Evolutionary conservation across 53 echinoderm and acorn worm species (phyloP).

Genomic region (Arbacia lixula): DNA sequence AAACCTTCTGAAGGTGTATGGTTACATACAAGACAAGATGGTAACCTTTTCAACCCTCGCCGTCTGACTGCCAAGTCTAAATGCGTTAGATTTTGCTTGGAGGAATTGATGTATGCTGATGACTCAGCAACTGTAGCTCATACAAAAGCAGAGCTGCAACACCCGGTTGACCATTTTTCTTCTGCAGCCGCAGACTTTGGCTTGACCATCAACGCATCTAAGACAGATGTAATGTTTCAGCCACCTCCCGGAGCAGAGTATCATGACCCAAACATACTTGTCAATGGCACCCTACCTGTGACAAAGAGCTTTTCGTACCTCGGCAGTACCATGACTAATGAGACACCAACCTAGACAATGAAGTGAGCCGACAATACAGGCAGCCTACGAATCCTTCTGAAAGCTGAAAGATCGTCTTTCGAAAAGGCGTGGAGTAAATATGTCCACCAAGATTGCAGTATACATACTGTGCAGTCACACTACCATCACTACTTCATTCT

Average conservation of each 20-base stretch:
- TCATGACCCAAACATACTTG: constrained; percentile 22
- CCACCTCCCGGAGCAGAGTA: constrained; percentile 31
- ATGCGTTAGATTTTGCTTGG: background rate
- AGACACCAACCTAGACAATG: constrained; percentile 43
- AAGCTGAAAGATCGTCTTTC: constrained; percentile 55
- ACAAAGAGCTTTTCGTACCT: too few species aligned
- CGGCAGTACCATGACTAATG: too few species aligned
- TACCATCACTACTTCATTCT: constrained; percentile 31
- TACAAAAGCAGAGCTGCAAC: constrained; percentile 46
- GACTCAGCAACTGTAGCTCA: constrained; percentile 54
- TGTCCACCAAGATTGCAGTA: constrained; percentile 39
- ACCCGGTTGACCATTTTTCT: constrained; percentile 1
- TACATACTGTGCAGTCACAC: constrained; percentile 30
- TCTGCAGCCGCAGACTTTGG: constrained; percentile 34
- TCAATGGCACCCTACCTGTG: too few species aligned
- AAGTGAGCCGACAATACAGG: constrained; percentile 53
- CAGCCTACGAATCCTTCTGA: constrained; percentile 30
- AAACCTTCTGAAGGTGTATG: constrained; percentile 32
- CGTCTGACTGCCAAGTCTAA: constrained; percentile 25
- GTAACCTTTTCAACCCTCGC: constrained; percentile 54
- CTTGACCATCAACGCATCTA: constrained; percentile 36
- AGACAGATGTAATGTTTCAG: constrained; percentile 51
- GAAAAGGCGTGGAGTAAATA: constrained; percentile 41
- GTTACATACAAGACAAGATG: constrained; percentile 40
- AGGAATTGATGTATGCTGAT: constrained; percentile 53